Conservation (phyloP, 2,888 invertebrate genomes). For the Nematopogon swammerdamellus region DNA sequence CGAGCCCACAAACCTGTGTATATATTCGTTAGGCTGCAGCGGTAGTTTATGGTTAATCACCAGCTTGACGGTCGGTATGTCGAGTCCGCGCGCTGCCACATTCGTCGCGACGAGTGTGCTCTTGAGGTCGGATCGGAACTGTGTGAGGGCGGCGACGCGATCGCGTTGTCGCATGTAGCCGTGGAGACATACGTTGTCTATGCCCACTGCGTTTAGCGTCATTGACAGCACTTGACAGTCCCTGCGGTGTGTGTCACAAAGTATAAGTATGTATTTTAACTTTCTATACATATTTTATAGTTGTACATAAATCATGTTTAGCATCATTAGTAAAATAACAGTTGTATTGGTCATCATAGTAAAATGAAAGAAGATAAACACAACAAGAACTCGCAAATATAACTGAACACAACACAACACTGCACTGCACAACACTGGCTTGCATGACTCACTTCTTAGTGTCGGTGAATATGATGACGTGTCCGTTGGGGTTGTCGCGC, state of each 20-base stretch:
- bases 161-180: constrained; percentile 90
- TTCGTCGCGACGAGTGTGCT: constrained; percentile 94
- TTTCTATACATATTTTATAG: too few relatives aligned
- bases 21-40: constrained; percentile 86
- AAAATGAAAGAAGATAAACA: too few relatives aligned
- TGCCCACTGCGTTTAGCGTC: constrained; percentile 83
- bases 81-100: constrained; percentile 93
- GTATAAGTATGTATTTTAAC: too few relatives aligned
- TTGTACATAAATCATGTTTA: too few relatives aligned
- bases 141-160: constrained; percentile 77
- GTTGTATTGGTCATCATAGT: too few relatives aligned
- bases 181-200: constrained; percentile 88
- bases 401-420: too few relatives aligned
- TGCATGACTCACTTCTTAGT: constrained; percentile 83
- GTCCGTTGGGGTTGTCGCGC: constrained; percentile 69
- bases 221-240: constrained; percentile 89
- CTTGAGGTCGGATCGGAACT: constrained; percentile 86
- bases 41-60: constrained; percentile 96
- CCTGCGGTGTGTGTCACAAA: too few relatives aligned
- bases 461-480: constrained; percentile 91
- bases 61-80: constrained; percentile 93
- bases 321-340: too few relatives aligned
- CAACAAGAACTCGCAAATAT: too few relatives aligned
- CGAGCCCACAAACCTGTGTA: constrained; percentile 62
- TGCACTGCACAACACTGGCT: too few relatives aligned